These are phyloP conservation scores for Urocolius indicus DNA, from an alignment of 2,113 vertebrate genomes.

Conservation along the genomic window DNA sequence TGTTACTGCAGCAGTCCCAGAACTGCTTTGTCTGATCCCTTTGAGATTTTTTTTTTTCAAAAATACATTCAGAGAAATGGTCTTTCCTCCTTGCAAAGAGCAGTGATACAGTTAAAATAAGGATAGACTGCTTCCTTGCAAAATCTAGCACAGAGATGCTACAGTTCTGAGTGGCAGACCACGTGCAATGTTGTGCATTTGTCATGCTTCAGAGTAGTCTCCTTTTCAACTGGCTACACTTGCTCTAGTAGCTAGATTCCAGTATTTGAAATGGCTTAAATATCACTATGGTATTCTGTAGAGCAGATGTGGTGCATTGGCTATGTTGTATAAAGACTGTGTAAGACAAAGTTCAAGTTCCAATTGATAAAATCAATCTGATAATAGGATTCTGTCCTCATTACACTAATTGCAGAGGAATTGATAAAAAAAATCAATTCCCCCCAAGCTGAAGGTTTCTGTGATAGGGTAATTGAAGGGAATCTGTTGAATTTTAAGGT, in stretches of 20 bases:
- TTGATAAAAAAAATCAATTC: too few relatives aligned
- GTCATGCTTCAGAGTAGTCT: accelerated
- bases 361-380: background rate
- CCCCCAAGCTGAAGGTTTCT: background rate
- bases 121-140: background rate
- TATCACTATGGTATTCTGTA: background rate
- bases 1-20: background rate
- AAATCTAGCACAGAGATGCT: accelerated
- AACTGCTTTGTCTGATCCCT: background rate
- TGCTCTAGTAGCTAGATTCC: background rate
- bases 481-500: background rate
- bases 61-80: background rate
- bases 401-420: background rate
- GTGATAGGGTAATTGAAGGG: background rate
- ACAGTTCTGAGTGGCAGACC: background rate
- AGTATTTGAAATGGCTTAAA: background rate
- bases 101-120: background rate
- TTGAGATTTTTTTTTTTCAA: background rate
- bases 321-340: background rate
- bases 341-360: background rate
- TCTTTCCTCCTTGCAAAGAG: background rate
- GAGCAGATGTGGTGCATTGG: background rate
- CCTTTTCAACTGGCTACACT: background rate
- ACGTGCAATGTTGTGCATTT: accelerated
- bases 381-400: background rate